Percentiles rank a stretch among this genome's conserved stretches.
These are phyloP conservation scores for Lacerta bilineata DNA, from an alignment of 2,797 vertebrate species.

Conservation along the genomic window DNA sequence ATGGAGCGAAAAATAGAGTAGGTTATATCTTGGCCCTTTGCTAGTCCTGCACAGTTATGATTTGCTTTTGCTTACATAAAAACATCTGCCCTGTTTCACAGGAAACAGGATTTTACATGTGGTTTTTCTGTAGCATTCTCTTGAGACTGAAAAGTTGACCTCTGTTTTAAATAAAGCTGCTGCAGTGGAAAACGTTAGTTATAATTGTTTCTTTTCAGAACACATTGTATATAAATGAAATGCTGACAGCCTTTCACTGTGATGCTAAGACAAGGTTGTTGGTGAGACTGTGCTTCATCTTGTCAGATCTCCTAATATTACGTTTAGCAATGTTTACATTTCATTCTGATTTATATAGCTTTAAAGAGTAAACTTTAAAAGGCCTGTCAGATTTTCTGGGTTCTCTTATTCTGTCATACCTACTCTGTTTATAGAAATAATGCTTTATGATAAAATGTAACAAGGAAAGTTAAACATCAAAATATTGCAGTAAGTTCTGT, in stretches of 20 bases:
- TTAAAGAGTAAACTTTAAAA: conserved; percentile 30
- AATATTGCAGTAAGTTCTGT: background rate
- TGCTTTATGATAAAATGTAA: background rate
- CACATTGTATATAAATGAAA: conserved; percentile 68
- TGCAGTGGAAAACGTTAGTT: conserved; percentile 76
- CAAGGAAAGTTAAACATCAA: background rate
- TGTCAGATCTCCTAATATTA: background rate
- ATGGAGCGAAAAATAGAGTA: background rate
- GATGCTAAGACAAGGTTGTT: conserved; percentile 34
- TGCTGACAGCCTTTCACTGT: conserved; percentile 21
- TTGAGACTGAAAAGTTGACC: conserved; percentile 72
- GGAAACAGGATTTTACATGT: conserved; percentile 76
- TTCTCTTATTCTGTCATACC: conserved; percentile 4
- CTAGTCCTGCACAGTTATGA: conserved; percentile 45
- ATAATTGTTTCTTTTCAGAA: conserved; percentile 66
- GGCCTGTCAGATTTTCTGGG: background rate
- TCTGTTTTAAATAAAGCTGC: conserved; percentile 78
- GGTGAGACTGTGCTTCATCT: conserved; percentile 23
- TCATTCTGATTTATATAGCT: conserved; percentile 29
- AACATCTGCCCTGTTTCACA: conserved; percentile 77
- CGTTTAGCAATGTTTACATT: conserved; percentile 23
- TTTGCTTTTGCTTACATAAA: conserved; percentile 74
- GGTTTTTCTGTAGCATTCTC: conserved; percentile 75
- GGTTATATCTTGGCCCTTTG: conserved; percentile 46
- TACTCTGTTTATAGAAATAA: background rate